These are phyloP conservation scores for Myotis findleyi DNA, from an alignment of 2,797 vertebrate genomes.

Conservation along the genomic window DNA sequence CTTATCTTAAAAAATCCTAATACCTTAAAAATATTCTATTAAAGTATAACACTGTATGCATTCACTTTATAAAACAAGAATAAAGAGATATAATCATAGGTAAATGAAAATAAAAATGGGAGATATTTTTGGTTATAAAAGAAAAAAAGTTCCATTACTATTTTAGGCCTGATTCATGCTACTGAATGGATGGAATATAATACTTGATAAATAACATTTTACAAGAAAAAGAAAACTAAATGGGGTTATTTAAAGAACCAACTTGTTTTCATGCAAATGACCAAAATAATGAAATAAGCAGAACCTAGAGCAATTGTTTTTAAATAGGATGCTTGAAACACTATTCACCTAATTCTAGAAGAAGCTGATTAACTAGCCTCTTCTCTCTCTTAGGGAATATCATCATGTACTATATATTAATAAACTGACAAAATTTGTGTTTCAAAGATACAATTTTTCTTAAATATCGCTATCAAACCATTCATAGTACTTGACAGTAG, in stretches of 20 bases:
- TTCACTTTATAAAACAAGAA: conserved; percentile 66
- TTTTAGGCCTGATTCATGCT: conserved; percentile 58
- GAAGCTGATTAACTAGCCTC: conserved; percentile 46
- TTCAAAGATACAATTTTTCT: conserved; percentile 33
- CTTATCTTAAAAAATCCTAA: conserved; percentile 48
- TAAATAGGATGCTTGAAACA: neutral
- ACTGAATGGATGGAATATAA: conserved; percentile 38
- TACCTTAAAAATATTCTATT: conserved; percentile 68
- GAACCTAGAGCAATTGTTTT: conserved; percentile 19
- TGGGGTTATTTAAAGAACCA: conserved; percentile 23
- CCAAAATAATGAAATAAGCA: conserved; percentile 43
- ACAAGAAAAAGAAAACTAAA: neutral
- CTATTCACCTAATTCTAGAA: neutral
- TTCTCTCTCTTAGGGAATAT: neutral
- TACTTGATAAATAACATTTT: conserved; percentile 59
- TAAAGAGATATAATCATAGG: conserved; percentile 60
- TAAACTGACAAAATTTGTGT: conserved; percentile 50
- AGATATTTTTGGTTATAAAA: conserved; percentile 70
- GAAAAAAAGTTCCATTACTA: conserved; percentile 54
- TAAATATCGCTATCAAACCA: neutral
- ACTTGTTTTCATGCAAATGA: conserved; percentile 67
- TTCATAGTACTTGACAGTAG: neutral
- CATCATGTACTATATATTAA: neutral
- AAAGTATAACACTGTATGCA: conserved; percentile 57
- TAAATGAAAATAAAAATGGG: conserved; percentile 74